Percentiles rank a stretch among this genome's conserved stretches.
Conservation (phyloP, 1,140 invertebrate genomes). For the Eriocheir sinensis region DNA sequence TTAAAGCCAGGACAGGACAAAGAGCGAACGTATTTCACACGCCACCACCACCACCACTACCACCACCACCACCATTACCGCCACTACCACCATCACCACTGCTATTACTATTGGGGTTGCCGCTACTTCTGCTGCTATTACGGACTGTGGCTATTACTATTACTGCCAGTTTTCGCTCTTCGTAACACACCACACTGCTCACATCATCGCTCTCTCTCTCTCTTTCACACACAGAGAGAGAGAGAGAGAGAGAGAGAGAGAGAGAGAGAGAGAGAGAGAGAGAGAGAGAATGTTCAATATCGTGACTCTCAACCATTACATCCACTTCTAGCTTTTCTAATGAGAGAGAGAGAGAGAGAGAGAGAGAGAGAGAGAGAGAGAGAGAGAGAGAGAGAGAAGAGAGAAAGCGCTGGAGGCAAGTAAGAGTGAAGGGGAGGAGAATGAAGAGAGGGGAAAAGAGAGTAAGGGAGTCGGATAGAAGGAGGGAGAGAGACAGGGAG, state of each 20-base stretch:
- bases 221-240: background rate
- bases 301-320: background rate
- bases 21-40: conserved; percentile 30
- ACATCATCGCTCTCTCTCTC: conserved; percentile 35
- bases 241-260: too few species aligned
- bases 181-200: background rate
- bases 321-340: conserved; percentile 3
- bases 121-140: background rate
- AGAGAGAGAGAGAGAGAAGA: background rate
- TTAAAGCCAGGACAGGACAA: conserved; percentile 40
- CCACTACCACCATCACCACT: background rate
- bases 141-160: background rate
- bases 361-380: conserved; percentile 6
- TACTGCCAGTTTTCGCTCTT: background rate
- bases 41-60: conserved; percentile 28
- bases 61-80: background rate
- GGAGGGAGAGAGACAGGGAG: conserved; percentile 30
- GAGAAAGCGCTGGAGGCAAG: too few species aligned
- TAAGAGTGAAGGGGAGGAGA: background rate
- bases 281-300: background rate
- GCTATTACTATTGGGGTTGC: too few species aligned
- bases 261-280: too few species aligned
- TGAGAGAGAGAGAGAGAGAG: background rate
- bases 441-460: background rate
- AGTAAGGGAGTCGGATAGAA: background rate